Evolutionary conservation across 2,888 invertebrate genomes (phyloP).

Genomic region (Blastobasis lacticolella): DNA sequence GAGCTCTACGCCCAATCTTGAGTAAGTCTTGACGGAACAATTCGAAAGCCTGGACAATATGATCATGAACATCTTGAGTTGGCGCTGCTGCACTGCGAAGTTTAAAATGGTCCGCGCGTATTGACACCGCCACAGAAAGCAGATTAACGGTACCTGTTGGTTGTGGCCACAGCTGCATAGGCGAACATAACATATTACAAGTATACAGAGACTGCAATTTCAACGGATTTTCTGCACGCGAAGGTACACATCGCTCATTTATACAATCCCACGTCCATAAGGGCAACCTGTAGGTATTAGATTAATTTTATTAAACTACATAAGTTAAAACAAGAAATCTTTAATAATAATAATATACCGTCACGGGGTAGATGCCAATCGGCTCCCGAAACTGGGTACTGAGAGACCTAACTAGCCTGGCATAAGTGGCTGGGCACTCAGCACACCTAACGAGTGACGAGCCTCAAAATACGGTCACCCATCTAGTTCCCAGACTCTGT

Average conservation of each 20-base stretch:
- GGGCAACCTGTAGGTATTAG: constrained; percentile 27
- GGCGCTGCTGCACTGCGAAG: constrained; percentile 47
- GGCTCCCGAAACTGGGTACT: too few relatives aligned
- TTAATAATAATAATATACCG: too few relatives aligned
- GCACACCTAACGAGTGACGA: too few relatives aligned
- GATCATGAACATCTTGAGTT: constrained; percentile 33
- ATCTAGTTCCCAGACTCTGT: too few relatives aligned
- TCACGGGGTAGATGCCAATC: too few relatives aligned
- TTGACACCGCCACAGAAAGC: constrained; percentile 76
- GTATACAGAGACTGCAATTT: constrained; percentile 76
- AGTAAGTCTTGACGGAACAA: constrained; percentile 62
- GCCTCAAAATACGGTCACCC: too few relatives aligned
- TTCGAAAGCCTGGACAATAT: constrained; percentile 58
- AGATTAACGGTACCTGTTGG: constrained; percentile 79
- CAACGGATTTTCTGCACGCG: constrained; percentile 30
- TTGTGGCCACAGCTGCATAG: constrained; percentile 82
- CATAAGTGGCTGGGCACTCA: too few relatives aligned
- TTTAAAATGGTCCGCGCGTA: constrained; percentile 68
- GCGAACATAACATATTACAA: constrained; percentile 83
- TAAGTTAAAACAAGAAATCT: too few relatives aligned
- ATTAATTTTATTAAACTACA: too few relatives aligned
- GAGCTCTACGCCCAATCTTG: constrained; percentile 40
- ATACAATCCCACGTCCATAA: constrained; percentile 87
- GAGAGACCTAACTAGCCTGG: too few relatives aligned
- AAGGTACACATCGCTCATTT: constrained; percentile 77